A percentile compares a stretch with the other conserved stretches of the same genome.
phyloP scores from a whole-genome alignment of 2,113 vertebrate genomes.

The Noturus placidus region DNA sequence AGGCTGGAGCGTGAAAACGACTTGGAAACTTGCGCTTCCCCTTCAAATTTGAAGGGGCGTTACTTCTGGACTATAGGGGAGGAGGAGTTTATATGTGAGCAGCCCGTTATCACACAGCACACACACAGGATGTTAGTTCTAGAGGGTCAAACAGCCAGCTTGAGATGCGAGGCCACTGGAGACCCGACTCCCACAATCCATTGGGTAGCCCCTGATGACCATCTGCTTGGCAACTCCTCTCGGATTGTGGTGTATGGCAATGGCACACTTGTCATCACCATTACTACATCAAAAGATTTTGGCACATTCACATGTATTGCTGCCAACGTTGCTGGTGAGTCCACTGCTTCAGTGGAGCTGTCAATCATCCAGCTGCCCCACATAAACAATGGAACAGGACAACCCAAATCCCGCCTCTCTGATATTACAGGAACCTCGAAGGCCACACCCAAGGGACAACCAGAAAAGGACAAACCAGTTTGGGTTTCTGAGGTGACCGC shows the following conservation, averaged over 20 bases:
- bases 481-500: slow-evolving; percentile 87
- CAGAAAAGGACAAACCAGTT: slow-evolving; percentile 82
- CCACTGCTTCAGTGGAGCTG: slow-evolving; percentile 83
- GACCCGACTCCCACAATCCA: slow-evolving; percentile 90
- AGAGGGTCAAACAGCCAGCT: slow-evolving; percentile 86
- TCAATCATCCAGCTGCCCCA: slow-evolving; percentile 90
- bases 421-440: slow-evolving; percentile 90
- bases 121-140: slow-evolving; percentile 87
- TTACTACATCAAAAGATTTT: slow-evolving; percentile 90
- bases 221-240: slow-evolving; percentile 84
- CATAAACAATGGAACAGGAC: slow-evolving; percentile 82
- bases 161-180: slow-evolving; percentile 88
- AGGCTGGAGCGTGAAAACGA: slow-evolving; percentile 85
- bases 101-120: slow-evolving; percentile 89
- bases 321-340: slow-evolving; percentile 88
- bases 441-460: slow-evolving; percentile 72
- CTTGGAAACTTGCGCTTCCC: slow-evolving; percentile 92
- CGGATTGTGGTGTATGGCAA: slow-evolving; percentile 81
- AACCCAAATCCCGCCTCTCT: slow-evolving; percentile 86
- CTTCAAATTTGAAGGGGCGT: slow-evolving; percentile 84
- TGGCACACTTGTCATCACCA: slow-evolving; percentile 87
- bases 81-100: slow-evolving; percentile 89
- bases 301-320: slow-evolving; percentile 94
- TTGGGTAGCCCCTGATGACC: slow-evolving; percentile 89
- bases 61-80: slow-evolving; percentile 90